Evolutionary conservation across 2,797 vertebrate species (phyloP), one percentile per base, ranked within the genome.

Genomic region (Rhinophrynus dorsalis): DNA sequence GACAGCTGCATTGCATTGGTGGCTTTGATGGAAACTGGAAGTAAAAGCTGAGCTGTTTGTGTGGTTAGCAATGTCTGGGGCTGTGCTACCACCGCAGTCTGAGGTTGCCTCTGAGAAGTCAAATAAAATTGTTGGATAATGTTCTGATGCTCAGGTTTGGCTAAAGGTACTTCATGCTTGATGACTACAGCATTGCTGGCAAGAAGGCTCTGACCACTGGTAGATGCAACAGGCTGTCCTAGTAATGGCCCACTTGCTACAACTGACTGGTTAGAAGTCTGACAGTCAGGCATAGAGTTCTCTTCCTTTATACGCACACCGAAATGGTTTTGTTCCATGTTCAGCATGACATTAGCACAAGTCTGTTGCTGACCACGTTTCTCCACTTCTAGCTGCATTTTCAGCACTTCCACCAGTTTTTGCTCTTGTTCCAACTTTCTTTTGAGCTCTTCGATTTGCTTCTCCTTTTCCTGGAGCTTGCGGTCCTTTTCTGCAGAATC

Each of bases 401-500:
- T 99, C 63, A 99, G 77, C 68, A 95, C 92, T 83, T 99, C 96
- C 77, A 99, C 97, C 11, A 98, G 88, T 75, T 89, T 94, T 79
- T 98, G 96, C 82, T 99, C 97, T 68, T 92, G 93, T 83, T 98
- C 94, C 83, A 98, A 89, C 86, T 96, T 96, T 57, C 92, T 88
- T 83, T 93, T 97, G 29, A 99, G 88, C 78, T 97, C 96, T 79
- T 97, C 89, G 10, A 99, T 99, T 85, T 98, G 97, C 33, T 92
- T 92, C 80, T 99, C 94, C 71, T 99, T 99, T 79, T 98, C 97
- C 10, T 96, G 92, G 30, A 99, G 91, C 60, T 92, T 94, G 67
- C 94, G 91, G 77, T 98, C 96, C 80, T 93, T 96, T 73, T 93
- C 89, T 0, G 82, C 85, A 1, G 85, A 80, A 15, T 89, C 85